Conservation (phyloP, 2,888 invertebrate genomes). For the Acanthoscelides obtectus region DNA sequence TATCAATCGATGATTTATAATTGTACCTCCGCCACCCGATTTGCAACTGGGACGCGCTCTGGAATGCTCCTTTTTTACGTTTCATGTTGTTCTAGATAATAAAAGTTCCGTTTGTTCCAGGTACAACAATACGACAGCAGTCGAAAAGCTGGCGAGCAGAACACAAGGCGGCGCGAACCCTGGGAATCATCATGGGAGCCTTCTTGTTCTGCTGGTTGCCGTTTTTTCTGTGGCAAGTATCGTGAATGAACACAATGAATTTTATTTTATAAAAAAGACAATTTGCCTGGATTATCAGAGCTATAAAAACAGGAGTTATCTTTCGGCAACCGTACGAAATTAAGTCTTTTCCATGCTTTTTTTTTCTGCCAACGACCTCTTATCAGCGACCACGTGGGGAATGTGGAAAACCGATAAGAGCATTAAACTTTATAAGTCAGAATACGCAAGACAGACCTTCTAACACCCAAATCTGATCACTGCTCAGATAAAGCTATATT, state of each 20-base stretch:
- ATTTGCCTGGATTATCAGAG: neutral
- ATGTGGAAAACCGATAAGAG: neutral
- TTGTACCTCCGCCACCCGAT: too few relatives aligned
- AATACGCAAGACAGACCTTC: neutral
- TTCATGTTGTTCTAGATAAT: too few relatives aligned
- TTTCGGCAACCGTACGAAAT: neutral
- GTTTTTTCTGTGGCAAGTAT: slow-evolving; percentile 87
- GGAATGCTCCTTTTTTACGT: too few relatives aligned
- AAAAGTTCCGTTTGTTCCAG: slow-evolving; percentile 45
- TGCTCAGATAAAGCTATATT: neutral
- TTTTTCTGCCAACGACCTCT: neutral
- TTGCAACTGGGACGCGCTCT: too few relatives aligned
- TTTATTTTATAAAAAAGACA: neutral
- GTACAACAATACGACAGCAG: slow-evolving; percentile 66
- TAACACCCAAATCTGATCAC: neutral
- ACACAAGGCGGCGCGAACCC: slow-evolving; percentile 89
- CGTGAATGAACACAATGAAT: too few relatives aligned
- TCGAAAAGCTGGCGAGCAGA: slow-evolving; percentile 81
- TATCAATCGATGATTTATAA: too few relatives aligned
- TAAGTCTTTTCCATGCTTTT: neutral
- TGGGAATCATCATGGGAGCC: slow-evolving; percentile 95
- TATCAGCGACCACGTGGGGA: neutral
- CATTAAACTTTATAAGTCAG: neutral
- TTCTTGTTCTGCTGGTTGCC: slow-evolving; percentile 94
- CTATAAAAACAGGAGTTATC: too few relatives aligned